A percentile compares a stretch with the other conserved stretches of the same genome.
These are phyloP conservation scores for Cacatua alba DNA, from an alignment of 2,113 vertebrate species.

Conservation along the genomic window DNA sequence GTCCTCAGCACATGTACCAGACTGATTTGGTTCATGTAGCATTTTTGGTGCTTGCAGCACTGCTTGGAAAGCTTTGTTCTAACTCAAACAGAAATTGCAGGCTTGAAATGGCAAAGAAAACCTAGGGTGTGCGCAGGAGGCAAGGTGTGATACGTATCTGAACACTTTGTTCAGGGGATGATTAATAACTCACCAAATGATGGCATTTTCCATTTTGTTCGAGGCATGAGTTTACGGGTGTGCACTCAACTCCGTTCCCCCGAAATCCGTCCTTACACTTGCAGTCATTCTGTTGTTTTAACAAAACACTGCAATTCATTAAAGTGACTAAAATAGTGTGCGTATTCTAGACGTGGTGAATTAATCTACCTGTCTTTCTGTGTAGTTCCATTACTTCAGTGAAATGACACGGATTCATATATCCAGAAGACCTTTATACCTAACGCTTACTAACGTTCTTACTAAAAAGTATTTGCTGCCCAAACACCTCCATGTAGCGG, in stretches of 20 bases:
- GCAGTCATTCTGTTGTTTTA: conserved; percentile 82
- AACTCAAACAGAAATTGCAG: neutral
- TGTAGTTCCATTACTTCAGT: neutral
- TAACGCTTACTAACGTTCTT: neutral
- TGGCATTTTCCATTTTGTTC: conserved; percentile 83
- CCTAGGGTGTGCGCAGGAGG: neutral
- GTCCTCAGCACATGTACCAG: neutral
- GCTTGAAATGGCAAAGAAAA: conserved; percentile 31
- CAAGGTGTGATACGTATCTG: neutral
- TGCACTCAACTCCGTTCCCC: conserved; percentile 86
- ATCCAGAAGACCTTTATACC: neutral
- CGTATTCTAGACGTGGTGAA: neutral
- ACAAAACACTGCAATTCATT: neutral
- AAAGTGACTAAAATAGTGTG: neutral
- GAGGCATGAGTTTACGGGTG: conserved; percentile 82
- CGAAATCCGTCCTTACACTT: conserved; percentile 85
- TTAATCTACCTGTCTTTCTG: neutral
- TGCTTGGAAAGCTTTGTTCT: neutral
- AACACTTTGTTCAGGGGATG: conserved; percentile 46
- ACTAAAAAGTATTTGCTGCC: neutral
- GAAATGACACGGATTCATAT: neutral
- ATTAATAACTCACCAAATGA: conserved; percentile 81
- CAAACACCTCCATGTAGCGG: neutral
- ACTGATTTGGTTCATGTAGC: neutral
- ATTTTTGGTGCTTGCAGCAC: neutral